A percentile compares a stretch with the other conserved stretches of the same genome.
Evolutionary conservation across 2,888 invertebrate species (phyloP).

Genomic region (Drosophila ustulata): DNA sequence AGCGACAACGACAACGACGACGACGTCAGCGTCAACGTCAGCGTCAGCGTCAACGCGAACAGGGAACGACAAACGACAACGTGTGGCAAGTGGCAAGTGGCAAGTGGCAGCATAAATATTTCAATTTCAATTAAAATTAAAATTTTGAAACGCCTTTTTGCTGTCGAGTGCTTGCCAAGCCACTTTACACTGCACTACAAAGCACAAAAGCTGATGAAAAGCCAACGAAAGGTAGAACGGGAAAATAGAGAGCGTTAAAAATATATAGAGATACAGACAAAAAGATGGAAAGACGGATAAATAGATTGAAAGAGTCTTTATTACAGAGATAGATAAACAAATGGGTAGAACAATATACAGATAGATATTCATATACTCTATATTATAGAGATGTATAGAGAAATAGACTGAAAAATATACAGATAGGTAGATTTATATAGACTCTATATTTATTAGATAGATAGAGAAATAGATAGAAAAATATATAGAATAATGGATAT

Average conservation of each 20-base stretch:
- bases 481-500: neutral
- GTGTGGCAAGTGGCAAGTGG: constrained; percentile 25
- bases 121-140: constrained; percentile 70
- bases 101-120: constrained; percentile 70
- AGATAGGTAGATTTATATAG: no score
- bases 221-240: neutral
- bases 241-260: neutral
- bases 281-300: no score
- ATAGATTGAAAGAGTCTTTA: neutral
- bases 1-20: constrained; percentile 12
- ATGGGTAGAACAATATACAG: neutral
- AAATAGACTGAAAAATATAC: neutral
- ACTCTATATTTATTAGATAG: no score
- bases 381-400: neutral
- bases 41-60: constrained; percentile 19
- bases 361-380: neutral
- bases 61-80: constrained; percentile 25
- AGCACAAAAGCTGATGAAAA: constrained; percentile 4
- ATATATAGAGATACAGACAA: neutral
- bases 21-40: constrained; percentile 27
- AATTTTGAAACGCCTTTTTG: constrained; percentile 37
- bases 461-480: neutral
- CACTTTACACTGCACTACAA: constrained; percentile 22
- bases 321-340: neutral
- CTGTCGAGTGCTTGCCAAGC: constrained; percentile 39